Percentiles rank a stretch among this genome's conserved stretches.
Conservation (phyloP, 2,888 invertebrate species). For the Diarsia brunnea region DNA sequence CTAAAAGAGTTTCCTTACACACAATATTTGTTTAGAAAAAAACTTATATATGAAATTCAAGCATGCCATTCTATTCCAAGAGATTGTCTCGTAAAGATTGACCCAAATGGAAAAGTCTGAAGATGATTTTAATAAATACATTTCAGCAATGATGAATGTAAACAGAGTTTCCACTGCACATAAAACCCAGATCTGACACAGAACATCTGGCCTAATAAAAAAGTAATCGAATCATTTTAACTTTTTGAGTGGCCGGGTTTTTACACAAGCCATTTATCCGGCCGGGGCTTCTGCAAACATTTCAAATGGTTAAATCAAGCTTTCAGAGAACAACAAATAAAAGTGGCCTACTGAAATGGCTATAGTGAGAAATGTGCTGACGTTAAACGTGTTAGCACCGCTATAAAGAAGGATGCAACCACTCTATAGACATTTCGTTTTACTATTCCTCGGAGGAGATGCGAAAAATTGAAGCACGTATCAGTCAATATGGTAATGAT, state of each 20-base stretch:
- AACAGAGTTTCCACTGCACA: conserved; percentile 63
- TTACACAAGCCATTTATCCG: conserved; percentile 70
- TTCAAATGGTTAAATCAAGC: conserved; percentile 76
- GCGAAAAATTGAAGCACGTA: conserved; percentile 43
- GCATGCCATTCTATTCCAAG: conserved; percentile 51
- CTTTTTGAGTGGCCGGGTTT: conserved; percentile 65
- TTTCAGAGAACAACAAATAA: conserved; percentile 77
- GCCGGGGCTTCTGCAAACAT: conserved; percentile 71
- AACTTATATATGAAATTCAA: conserved; percentile 45
- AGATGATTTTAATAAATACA: conserved; percentile 46
- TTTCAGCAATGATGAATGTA: conserved; percentile 66
- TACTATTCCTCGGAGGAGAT: conserved; percentile 42
- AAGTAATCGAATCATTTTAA: conserved; percentile 71
- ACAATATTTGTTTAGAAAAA: conserved; percentile 77
- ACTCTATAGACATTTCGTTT: conserved; percentile 59
- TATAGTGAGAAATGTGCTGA: conserved; percentile 75
- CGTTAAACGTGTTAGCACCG: conserved; percentile 77
- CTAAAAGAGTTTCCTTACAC: conserved; percentile 82
- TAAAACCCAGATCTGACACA: conserved; percentile 70
- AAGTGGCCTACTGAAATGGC: conserved; percentile 77
- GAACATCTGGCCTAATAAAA: conserved; percentile 78
- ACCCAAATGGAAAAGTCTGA: conserved; percentile 29
- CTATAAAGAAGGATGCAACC: conserved; percentile 75
- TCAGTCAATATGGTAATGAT: conserved; percentile 44
- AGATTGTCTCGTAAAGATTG: conserved; percentile 37